Conservation (phyloP, 2,113 vertebrate genomes). For the Myocastor coypus region DNA sequence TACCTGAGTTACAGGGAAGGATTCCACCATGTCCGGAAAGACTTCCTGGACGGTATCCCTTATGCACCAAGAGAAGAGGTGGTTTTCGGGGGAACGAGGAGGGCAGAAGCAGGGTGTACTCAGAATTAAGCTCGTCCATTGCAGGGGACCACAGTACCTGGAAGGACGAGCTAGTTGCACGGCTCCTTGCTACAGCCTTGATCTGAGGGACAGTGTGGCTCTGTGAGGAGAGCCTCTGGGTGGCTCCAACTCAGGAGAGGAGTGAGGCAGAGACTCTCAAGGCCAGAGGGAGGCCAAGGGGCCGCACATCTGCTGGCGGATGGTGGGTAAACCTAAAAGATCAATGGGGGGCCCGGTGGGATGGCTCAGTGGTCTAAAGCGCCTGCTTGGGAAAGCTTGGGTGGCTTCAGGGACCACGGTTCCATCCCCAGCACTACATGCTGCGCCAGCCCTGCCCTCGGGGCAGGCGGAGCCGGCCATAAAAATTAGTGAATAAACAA, state of each 20-base stretch:
- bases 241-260: not conserved
- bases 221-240: too few species aligned
- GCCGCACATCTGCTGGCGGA: not conserved
- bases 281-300: not conserved
- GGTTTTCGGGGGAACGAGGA: not conserved
- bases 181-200: too few species aligned
- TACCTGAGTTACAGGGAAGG: not conserved
- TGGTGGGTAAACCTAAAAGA: not conserved
- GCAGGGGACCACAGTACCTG: not conserved
- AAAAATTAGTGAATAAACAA: too few species aligned
- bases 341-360: too few species aligned
- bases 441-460: too few species aligned
- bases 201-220: not conserved
- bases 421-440: too few species aligned
- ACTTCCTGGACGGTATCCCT: not conserved
- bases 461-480: too few species aligned
- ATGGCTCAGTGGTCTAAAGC: too few species aligned
- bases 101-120: not conserved
- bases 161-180: not conserved
- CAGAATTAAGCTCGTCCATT: not conserved
- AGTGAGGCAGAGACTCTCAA: not conserved
- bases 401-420: too few species aligned
- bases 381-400: too few species aligned
- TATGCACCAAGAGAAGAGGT: not conserved
- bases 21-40: not conserved